A percentile compares a stretch with the other conserved stretches of the same genome.
These are phyloP conservation scores for Hypomecis atomaria DNA, from an alignment of 2,888 invertebrate species.

Conservation along the genomic window DNA sequence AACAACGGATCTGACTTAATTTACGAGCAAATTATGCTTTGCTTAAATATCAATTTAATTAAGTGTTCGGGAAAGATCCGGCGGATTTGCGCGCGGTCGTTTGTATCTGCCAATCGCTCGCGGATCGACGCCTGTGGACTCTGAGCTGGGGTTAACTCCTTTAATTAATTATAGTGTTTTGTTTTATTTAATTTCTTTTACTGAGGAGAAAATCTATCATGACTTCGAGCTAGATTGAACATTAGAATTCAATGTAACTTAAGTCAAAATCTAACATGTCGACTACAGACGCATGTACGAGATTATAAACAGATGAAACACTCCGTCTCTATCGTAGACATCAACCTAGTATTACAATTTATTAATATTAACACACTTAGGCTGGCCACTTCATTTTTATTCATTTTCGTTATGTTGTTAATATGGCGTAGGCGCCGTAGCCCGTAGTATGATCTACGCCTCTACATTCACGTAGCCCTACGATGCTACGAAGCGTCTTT, in stretches of 20 bases:
- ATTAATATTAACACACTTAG: too few species aligned
- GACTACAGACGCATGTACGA: too few species aligned
- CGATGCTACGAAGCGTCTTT: too few species aligned
- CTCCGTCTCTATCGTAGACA: too few species aligned
- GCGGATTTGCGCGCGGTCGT: constrained; percentile 71
- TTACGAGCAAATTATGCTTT: constrained; percentile 84
- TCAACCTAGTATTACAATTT: too few species aligned
- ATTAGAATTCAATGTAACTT: too few species aligned
- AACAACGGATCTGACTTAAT: constrained; percentile 83
- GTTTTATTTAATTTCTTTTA: constrained; percentile 9
- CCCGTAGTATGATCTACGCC: background rate
- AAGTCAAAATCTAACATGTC: too few species aligned
- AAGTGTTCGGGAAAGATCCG: constrained; percentile 75
- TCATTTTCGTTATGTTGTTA: too few species aligned
- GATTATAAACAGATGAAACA: too few species aligned
- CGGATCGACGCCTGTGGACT: constrained; percentile 22
- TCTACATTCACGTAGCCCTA: background rate
- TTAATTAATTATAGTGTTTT: constrained; percentile 25
- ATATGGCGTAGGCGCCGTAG: background rate
- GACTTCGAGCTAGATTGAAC: too few species aligned
- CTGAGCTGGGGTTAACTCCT: constrained; percentile 12
- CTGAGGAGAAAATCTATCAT: background rate
- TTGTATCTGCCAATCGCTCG: constrained; percentile 71
- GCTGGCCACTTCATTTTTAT: too few species aligned
- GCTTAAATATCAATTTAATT: constrained; percentile 85